Evolutionary conservation across 1,140 invertebrate genomes (phyloP), one percentile per base, ranked within the genome.

Genomic region (Anagrus nilaparvatae): DNA sequence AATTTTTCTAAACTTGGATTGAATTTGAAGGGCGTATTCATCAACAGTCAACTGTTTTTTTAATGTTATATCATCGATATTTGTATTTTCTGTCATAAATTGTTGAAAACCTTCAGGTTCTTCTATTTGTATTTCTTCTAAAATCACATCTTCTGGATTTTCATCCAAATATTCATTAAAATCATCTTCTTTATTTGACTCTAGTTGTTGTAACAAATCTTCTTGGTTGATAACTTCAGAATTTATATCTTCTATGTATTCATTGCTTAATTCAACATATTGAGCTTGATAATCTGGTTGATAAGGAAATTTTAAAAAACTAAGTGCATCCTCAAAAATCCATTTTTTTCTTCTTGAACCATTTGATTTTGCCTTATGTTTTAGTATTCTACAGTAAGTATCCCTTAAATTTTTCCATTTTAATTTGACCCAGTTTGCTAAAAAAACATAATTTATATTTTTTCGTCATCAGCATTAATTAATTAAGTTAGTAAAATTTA

Each of bases 371-470:
- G 55, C 58, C 52, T 67, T 67, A 25, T 60, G 59, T 36, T 68
- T 68, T 5, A 65, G 41, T 43, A 63, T 60, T 12, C 60, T 49
- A 28, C 60, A 66, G 16, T 67, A 68, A 0, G 65, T 68, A 23
- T 66, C 64, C 10, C 58, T 56, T 14, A 68, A 50, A 43, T 68
- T 68, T 40, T 68, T 68, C 65, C 65, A 68, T 43, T 56, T 50
- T 7, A 60, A 38, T 55, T 62, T 60, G 2, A 68, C 51, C 60
- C 60, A 67, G 1, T 35, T 47, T 21, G 53, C 64, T 68, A 25
- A n/a, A 53, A 54, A 41, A 47, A 9, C 25, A 43, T 43, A 33
- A 40, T 18, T 19, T 7, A 20, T 17, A 44, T 40, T 31, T 34
- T 37, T 31, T 16, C 19, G 1, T 25, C 25, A 19, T 28, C 25